phyloP scores from a whole-genome alignment of 2,113 vertebrate species.

The Miniopterus natalensis region DNA sequence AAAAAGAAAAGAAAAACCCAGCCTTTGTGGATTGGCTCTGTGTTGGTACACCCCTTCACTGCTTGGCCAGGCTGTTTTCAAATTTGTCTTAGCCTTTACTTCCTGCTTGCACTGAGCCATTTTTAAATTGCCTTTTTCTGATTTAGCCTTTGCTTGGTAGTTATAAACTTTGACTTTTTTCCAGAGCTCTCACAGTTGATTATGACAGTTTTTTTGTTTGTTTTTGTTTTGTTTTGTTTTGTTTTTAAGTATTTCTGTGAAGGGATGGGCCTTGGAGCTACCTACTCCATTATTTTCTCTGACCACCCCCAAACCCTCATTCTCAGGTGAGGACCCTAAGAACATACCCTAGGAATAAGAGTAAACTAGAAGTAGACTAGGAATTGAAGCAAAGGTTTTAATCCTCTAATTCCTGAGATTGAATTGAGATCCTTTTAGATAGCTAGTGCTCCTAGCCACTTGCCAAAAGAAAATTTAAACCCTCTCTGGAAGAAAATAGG shows the following conservation, averaged over 20 bases:
- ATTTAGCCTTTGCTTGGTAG: constrained; percentile 32
- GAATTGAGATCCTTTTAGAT: not conserved
- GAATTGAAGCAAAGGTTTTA: not conserved
- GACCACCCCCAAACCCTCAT: not conserved
- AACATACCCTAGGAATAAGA: constrained; percentile 1
- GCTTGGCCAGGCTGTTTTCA: not conserved
- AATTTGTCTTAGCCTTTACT: constrained; percentile 30
- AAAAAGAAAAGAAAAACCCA: not conserved
- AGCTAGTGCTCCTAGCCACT: constrained; percentile 17
- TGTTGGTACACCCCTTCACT: constrained; percentile 10
- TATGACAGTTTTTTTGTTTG: not conserved
- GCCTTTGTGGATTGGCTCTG: not conserved
- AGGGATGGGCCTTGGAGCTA: not conserved
- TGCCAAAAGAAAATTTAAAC: constrained; percentile 54
- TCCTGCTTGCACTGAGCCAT: not conserved
- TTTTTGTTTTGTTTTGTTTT: not conserved
- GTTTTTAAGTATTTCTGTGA: constrained; percentile 48
- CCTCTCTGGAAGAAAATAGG: constrained; percentile 38
- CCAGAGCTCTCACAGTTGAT: not conserved
- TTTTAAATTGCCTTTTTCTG: constrained; percentile 27
- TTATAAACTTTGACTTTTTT: constrained; percentile 12
- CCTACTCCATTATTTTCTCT: constrained; percentile 30
- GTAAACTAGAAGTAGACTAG: not conserved
- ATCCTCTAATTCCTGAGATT: constrained; percentile 46
- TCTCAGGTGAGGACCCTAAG: not conserved